Evolutionary conservation across 2,797 vertebrate species (phyloP), one percentile per base, ranked within the genome.

Genomic region (Acanthis flammea): DNA sequence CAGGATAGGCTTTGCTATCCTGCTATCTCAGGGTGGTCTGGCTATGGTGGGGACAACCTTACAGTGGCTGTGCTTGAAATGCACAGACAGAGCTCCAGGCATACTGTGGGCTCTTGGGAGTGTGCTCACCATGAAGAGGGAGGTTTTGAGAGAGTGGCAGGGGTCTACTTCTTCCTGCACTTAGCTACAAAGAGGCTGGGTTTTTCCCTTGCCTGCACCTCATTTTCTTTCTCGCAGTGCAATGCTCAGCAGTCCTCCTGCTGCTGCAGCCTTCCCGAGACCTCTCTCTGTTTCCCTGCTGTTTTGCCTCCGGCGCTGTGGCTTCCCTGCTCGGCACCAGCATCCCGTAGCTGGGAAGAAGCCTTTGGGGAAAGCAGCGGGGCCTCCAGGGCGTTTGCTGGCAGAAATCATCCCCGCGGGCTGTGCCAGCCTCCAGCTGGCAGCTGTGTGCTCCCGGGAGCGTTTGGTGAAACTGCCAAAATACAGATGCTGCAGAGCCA

Each of bases 371-470:
- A 88, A 86, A 45, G 66, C 93, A 81, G 66, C 0, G 3, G 70
- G 62, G 76, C 70, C 93, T 61, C 60, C 50, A 31, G 91, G 72
- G 91, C 3, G 0, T 83, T 81, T 67, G 50, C 50, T 27, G 6
- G 83, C 80, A 93, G 86, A 12, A 6, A 78, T 86, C 39, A 31
- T 44, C 31, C 54, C 80, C 0, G 2, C 41, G 53, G 78, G 84
- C 65, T 67, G 47, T 80, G 90, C 86, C 90, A 92, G 72, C 48
- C 53, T 94, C 66, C 83, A 72, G 60, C 91, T 92, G 95, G 71
- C 84, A 79, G 74, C 87, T 85, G 70, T 6, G 30, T 6, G 21
- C 55, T 79, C 85, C 66, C 0, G 2, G 76, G 47, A 89, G 74
- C 6, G 0, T 14, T 63, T 3, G 5, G 42, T 47, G 86, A 65